Base-by-base conservation (phyloP, 2,797 vertebrate species). In the Streptopelia turtur region DNA sequence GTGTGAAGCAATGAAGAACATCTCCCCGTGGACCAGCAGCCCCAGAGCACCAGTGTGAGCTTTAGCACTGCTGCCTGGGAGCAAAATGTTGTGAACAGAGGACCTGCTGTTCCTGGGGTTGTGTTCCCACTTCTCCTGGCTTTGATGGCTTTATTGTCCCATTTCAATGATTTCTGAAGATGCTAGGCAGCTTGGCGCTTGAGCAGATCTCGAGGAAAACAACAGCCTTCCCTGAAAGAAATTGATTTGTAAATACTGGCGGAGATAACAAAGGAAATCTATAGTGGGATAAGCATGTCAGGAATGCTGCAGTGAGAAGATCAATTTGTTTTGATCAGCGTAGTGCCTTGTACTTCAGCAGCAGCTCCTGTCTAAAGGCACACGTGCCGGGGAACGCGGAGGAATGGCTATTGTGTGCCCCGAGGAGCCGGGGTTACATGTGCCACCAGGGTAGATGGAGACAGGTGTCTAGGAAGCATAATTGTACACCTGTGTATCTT, bases 401-500 rank as follows among this genome's bases (percentile, higher is more conserved):
- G 47, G 63, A n/a, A 49, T 59, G 74, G 74, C 80, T 49, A 6
- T 23, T 0, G 2, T 31, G 83, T 10, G 64, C 76, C 70, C 75
- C 3, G 15, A 30, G 69, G 2, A 60, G 49, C 65, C 27, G 63
- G 37, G 49, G 76, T 61, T 77, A 21, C 41, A 22, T 16, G 71
- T 87, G 84, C 75, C 89, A 81, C 60, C 28, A n/a, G 69, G 13
- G 37, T 18, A 65, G 47, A 9, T 61, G 77, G 81, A 89, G 77
- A 80, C 82, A 89, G n/a, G 49, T 80, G 69, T 86, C 37, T 35
- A 9, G 79, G 63, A 83, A 86, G n/a, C 20, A 7, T 81, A 88
- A 86, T 52, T 78, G 76, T 90, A 33, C 76, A 91, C 87, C 88
- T 96, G 72, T 65, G 82, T 77, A 13, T 90, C 85, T 88, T 70